These are phyloP conservation scores for Zosterops borbonicus DNA, from an alignment of 2,113 vertebrate genomes.

Conservation along the genomic window DNA sequence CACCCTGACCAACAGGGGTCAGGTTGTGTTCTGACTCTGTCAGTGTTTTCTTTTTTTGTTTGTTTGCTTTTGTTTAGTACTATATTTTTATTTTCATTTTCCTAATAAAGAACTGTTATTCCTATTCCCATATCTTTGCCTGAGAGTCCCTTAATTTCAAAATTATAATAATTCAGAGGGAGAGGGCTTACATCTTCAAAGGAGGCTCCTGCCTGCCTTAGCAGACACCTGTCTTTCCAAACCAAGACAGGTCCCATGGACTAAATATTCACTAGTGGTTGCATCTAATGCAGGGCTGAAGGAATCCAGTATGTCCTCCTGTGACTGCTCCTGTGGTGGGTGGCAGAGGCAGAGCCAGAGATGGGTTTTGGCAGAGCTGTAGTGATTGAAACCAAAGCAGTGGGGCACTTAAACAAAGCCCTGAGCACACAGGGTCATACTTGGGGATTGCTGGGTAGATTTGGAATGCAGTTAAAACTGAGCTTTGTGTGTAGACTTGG, in stretches of 20 bases:
- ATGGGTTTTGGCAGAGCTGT: not conserved
- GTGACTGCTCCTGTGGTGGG: not conserved
- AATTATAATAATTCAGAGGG: not conserved
- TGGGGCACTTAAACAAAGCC: not conserved
- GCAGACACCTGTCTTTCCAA: not conserved
- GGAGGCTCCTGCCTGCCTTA: not conserved
- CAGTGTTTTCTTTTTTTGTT: not conserved
- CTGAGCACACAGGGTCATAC: rapidly evolving
- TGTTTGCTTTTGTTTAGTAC: not conserved
- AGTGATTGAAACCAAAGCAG: not conserved
- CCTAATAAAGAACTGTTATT: not conserved
- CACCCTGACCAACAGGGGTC: not conserved
- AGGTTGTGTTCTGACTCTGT: not conserved
- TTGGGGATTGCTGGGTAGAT: not conserved
- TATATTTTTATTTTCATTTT: not conserved
- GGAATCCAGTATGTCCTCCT: not conserved
- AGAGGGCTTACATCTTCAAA: not conserved
- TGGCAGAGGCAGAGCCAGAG: not conserved
- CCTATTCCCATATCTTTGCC: not conserved
- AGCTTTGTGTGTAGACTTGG: not conserved
- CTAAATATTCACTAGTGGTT: not conserved
- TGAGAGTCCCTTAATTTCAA: not conserved
- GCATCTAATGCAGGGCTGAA: not conserved
- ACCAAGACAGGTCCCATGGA: not conserved
- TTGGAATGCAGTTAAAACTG: not conserved